phyloP scores from a whole-genome alignment of 2,113 vertebrate species.

The Vimba vimba region DNA sequence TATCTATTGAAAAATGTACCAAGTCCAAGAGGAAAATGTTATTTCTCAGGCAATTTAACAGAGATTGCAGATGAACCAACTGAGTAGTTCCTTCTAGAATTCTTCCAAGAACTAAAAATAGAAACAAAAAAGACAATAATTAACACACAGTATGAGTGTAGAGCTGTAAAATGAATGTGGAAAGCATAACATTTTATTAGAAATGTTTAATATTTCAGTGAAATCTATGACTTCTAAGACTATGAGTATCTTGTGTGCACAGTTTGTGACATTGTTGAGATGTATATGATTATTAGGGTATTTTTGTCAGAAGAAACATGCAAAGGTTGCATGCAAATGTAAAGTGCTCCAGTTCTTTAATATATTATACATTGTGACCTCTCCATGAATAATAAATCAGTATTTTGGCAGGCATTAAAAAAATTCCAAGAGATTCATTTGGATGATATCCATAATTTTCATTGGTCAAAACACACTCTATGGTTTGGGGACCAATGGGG shows the following conservation, averaged over 20 bases:
- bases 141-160: too few relatives aligned
- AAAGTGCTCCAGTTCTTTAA: background rate
- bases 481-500: background rate
- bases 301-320: background rate
- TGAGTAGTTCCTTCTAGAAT: too few relatives aligned
- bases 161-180: background rate
- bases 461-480: constrained; percentile 14
- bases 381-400: background rate
- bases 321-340: too few relatives aligned
- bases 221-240: too few relatives aligned
- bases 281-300: background rate
- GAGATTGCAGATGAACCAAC: background rate
- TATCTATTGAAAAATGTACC: too few relatives aligned
- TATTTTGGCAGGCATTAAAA: background rate
- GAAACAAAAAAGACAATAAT: background rate
- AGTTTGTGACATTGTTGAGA: background rate
- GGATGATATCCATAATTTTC: constrained; percentile 13
- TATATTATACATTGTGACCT: background rate
- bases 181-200: too few relatives aligned
- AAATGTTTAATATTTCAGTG: too few relatives aligned
- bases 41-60: background rate
- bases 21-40: background rate
- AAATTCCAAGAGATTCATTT: background rate
- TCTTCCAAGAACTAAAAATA: background rate
- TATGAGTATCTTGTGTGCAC: background rate